These are phyloP conservation scores for Neodiprion pinetum DNA, from an alignment of 1,140 invertebrate genomes.

Conservation along the genomic window DNA sequence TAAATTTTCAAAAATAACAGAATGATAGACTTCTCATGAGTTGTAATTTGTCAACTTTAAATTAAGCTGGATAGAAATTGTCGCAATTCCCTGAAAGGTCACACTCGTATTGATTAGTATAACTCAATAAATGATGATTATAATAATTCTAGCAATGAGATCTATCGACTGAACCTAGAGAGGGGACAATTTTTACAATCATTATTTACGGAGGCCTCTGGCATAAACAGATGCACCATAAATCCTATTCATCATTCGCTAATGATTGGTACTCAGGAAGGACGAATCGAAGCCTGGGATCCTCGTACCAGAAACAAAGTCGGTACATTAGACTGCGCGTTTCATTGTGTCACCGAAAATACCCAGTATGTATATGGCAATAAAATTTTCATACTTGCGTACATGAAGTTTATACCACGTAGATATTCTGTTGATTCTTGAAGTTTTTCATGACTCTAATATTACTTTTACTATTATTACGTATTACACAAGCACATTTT, in stretches of 20 bases:
- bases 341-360: conserved; percentile 71
- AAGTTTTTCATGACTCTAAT: conserved; percentile 17
- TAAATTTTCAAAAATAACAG: too few species aligned
- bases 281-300: conserved; percentile 96
- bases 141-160: conserved; percentile 73
- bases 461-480: conserved; percentile 2
- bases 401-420: neutral
- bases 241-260: conserved; percentile 91
- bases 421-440: neutral
- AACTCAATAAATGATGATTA: too few species aligned
- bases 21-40: too few species aligned
- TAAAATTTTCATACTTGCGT: conserved; percentile 24
- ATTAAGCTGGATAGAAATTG: too few species aligned
- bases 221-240: conserved; percentile 86
- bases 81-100: too few species aligned
- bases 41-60: too few species aligned
- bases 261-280: conserved; percentile 88
- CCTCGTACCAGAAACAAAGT: conserved; percentile 79
- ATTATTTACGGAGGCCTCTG: conserved; percentile 75
- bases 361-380: conserved; percentile 58
- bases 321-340: conserved; percentile 85
- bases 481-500: conserved; percentile 12
- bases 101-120: too few species aligned
- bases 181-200: conserved; percentile 92
- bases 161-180: conserved; percentile 95